A percentile compares a stretch with the other conserved stretches of the same genome.
phyloP scores from a whole-genome alignment of 1,140 invertebrate genomes.

The Triops cancriformis region DNA sequence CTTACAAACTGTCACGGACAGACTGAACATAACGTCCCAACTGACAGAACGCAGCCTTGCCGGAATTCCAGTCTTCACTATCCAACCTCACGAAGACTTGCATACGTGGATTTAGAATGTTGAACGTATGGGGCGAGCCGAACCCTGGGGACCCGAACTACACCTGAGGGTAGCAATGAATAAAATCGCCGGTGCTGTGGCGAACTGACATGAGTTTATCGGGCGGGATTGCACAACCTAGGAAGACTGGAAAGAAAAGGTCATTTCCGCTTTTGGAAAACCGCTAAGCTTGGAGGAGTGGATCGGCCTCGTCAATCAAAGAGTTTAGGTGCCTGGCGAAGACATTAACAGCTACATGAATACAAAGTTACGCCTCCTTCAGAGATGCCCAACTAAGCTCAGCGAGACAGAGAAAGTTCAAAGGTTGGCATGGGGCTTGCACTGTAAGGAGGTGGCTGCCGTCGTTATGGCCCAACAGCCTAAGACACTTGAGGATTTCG shows the following conservation, averaged over 20 bases:
- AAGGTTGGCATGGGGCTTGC: constrained; percentile 21
- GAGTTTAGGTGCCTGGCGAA: neutral
- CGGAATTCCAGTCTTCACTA: constrained; percentile 15
- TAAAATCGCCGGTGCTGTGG: constrained; percentile 18
- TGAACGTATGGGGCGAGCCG: constrained; percentile 11
- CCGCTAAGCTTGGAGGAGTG: constrained; percentile 21
- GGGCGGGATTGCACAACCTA: neutral
- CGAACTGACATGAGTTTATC: neutral
- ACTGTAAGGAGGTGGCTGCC: neutral
- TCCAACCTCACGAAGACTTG: neutral
- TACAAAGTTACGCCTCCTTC: constrained; percentile 14
- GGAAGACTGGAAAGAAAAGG: neutral
- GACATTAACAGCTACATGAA: constrained; percentile 1
- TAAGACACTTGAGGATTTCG: constrained; percentile 16
- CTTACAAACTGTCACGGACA: neutral
- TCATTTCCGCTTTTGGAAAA: neutral
- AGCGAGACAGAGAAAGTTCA: constrained; percentile 14
- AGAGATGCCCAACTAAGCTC: constrained; percentile 15
- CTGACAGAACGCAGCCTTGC: neutral
- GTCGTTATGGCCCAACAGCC: constrained; percentile 20
- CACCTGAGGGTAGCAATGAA: constrained; percentile 19
- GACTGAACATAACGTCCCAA: neutral
- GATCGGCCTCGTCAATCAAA: neutral
- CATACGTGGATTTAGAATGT: constrained; percentile 9
- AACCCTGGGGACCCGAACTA: neutral